Conservation (phyloP, 2,888 invertebrate genomes). For the Melanargia galathea region DNA sequence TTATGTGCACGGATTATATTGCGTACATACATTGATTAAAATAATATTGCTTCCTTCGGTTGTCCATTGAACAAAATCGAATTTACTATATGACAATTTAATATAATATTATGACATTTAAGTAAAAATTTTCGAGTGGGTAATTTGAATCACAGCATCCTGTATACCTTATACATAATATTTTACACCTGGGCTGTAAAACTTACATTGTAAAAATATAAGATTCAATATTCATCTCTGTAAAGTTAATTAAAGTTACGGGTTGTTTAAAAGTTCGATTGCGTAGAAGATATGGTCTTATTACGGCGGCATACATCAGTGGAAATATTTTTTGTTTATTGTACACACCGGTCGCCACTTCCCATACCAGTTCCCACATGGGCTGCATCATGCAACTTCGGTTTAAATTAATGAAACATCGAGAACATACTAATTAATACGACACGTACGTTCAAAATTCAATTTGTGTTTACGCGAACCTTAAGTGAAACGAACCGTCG, state of each 20-base stretch:
- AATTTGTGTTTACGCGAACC: no score
- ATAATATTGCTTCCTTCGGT: constrained; percentile 20
- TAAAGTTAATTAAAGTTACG: not conserved
- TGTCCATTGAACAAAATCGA: constrained; percentile 36
- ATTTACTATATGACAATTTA: constrained; percentile 36
- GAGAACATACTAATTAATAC: no score
- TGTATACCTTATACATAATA: not conserved
- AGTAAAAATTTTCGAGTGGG: no score
- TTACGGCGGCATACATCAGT: not conserved
- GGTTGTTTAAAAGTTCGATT: not conserved
- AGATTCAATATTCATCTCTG: not conserved
- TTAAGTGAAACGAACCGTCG: no score
- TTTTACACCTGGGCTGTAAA: not conserved
- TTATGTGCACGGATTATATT: not conserved
- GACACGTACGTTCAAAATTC: no score
- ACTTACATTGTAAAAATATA: not conserved
- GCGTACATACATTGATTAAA: no score
- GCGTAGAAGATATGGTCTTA: not conserved
- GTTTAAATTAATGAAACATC: no score
- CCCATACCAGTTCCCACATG: no score
- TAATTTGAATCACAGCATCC: not conserved
- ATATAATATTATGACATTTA: constrained; percentile 1
- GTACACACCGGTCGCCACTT: no score
- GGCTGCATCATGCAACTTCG: no score
- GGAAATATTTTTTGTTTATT: no score